Evolutionary conservation across 2,113 vertebrate genomes (phyloP).

Genomic region (Illadopsis cleaveri): DNA sequence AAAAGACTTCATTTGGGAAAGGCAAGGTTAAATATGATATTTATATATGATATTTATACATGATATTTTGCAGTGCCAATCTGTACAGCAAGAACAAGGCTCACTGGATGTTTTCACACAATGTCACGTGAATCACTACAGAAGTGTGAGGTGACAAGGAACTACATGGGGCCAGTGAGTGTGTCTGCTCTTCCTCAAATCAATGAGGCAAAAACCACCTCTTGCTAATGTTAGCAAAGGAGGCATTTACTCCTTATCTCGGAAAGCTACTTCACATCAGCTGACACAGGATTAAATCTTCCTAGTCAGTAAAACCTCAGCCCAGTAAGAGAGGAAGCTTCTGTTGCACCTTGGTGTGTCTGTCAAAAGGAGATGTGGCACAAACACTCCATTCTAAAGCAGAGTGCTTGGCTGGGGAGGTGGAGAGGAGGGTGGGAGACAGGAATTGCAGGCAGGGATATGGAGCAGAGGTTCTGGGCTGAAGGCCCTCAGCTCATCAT

Average conservation of each 20-base stretch:
- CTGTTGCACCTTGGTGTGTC: neutral
- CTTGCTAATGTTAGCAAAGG: neutral
- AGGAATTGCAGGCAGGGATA: neutral
- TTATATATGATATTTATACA: neutral
- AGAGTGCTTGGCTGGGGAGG: neutral
- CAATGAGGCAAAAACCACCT: neutral
- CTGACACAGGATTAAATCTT: neutral
- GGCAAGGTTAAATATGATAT: accelerated
- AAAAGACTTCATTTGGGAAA: neutral
- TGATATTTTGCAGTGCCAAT: neutral
- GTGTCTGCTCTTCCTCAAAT: neutral
- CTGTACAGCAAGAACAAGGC: neutral
- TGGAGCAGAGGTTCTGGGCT: neutral
- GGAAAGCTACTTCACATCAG: neutral
- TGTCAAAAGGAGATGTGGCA: neutral
- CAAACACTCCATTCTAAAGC: neutral
- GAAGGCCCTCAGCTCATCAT: neutral
- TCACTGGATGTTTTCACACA: neutral
- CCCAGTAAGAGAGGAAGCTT: neutral
- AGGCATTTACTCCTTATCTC: neutral
- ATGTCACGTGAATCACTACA: neutral
- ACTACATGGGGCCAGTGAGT: neutral
- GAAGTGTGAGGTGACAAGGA: neutral
- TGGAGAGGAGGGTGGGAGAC: neutral
- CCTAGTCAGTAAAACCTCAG: neutral